phyloP scores from a whole-genome alignment of 2,888 invertebrate species.

The Bursaphelenchus okinawaensis region DNA sequence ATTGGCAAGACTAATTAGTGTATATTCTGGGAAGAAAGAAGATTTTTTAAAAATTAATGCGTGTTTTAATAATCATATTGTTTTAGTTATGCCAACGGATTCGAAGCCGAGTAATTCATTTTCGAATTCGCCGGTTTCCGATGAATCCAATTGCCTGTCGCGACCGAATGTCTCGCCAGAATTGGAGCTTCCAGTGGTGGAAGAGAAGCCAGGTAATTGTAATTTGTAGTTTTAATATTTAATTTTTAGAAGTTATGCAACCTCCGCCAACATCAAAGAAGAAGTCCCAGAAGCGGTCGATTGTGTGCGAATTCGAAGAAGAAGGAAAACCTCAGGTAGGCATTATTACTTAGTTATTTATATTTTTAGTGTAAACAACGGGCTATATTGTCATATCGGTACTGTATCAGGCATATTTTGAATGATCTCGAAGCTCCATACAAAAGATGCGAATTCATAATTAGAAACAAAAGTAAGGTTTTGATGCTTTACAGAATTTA shows the following conservation, averaged over 20 bases:
- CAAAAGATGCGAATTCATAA: slow-evolving; percentile 72
- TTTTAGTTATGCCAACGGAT: neutral
- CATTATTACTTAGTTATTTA: neutral
- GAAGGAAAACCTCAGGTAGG: slow-evolving; percentile 11
- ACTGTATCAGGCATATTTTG: slow-evolving; percentile 77
- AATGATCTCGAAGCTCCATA: slow-evolving; percentile 78
- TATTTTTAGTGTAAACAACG: slow-evolving; percentile 61
- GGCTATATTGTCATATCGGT: slow-evolving; percentile 69
- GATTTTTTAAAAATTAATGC: no score
- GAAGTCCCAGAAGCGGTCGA: slow-evolving; percentile 17
- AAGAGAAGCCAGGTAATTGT: neutral
- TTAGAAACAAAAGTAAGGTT: slow-evolving; percentile 59
- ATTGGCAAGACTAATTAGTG: no score
- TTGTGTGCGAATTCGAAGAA: slow-evolving; percentile 26
- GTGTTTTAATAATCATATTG: no score
- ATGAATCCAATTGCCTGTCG: neutral
- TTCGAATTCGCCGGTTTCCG: neutral
- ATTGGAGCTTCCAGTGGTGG: neutral
- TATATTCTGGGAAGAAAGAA: no score
- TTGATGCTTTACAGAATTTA: neutral
- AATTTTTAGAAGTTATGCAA: neutral
- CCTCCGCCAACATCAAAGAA: slow-evolving; percentile 3
- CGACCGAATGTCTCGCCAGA: neutral
- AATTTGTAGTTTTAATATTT: no score
- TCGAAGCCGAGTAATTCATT: neutral